Base-by-base conservation (phyloP, 2,113 vertebrate species). In the Gymnocephalus cernua region DNA sequence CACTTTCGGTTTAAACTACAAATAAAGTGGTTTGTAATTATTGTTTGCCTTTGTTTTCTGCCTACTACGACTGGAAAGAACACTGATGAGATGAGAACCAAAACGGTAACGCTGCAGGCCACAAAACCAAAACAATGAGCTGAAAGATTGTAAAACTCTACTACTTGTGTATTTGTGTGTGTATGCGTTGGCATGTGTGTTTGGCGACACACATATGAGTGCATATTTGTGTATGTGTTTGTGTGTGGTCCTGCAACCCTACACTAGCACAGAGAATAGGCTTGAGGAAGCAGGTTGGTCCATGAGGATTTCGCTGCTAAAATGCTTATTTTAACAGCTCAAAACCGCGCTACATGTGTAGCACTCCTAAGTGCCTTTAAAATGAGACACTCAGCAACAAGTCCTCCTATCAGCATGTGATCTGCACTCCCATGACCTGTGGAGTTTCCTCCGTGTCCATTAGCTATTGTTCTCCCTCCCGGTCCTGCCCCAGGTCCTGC, bases 401-500 rank as follows among this genome's bases (percentile, higher is more conserved):
- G 50, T 48, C 50, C 45, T 85, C 73, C 76, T 90, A 86, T 90
- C 90, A 57, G 82, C 58, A 65, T 86, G 83, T 64, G 44, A 93
- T 88, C 86, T 89, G 79, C 53, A 58, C 88, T 86, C 82, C 62
- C 45, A 5, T 79, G 89, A 88, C 90, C 92, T 79, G 70, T 65
- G 51, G 61, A 58, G 90, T 87, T 90, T 90, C 85, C 92, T 86
- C 63, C 19, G 35, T 66, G 63, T 85, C 83, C 92, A 93, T 92
- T 89, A 90, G 86, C 90, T 86, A 89, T 92, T 89, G 89, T 92
- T 84, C 72, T 80, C 81, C 86, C 66, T 85, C 68, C 54, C 13
- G 19, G 76, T 79, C 56, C 78, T 76, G 81, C 75, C 79, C 59
- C 38, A 51, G 82, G 86, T 84, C 85, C 76, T 77, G 63, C 84